Evolutionary conservation across 2,797 vertebrate species (phyloP).

Genomic region (Dendrocincla fuliginosa): DNA sequence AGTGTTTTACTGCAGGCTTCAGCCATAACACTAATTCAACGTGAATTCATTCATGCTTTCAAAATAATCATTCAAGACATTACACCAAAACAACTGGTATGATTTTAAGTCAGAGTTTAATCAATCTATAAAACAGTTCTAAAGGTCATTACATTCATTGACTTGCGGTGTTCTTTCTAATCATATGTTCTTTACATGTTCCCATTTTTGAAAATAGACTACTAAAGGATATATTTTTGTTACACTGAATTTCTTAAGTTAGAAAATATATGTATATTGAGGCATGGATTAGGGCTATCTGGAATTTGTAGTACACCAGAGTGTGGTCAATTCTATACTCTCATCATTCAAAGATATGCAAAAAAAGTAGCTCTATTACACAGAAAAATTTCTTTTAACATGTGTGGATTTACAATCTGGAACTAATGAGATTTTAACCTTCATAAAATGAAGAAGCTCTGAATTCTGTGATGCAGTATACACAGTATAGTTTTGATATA

Average conservation of each 20-base stretch:
- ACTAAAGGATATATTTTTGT: neutral
- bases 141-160: neutral
- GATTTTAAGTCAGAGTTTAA: neutral
- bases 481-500: neutral
- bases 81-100: neutral
- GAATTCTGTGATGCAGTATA: neutral
- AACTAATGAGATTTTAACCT: neutral
- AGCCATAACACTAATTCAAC: neutral
- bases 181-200: neutral
- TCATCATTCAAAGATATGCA: neutral
- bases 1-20: neutral
- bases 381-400: neutral
- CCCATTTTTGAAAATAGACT: neutral
- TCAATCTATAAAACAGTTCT: neutral
- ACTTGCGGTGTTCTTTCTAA: neutral
- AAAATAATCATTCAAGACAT: neutral
- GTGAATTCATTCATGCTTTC: neutral
- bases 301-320: neutral
- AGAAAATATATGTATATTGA: neutral
- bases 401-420: neutral
- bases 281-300: neutral
- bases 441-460: neutral
- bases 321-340: neutral
- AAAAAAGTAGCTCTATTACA: neutral
- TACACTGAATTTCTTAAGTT: neutral